Conservation (phyloP, 2,797 vertebrate species). For the Lacerta viridis region DNA sequence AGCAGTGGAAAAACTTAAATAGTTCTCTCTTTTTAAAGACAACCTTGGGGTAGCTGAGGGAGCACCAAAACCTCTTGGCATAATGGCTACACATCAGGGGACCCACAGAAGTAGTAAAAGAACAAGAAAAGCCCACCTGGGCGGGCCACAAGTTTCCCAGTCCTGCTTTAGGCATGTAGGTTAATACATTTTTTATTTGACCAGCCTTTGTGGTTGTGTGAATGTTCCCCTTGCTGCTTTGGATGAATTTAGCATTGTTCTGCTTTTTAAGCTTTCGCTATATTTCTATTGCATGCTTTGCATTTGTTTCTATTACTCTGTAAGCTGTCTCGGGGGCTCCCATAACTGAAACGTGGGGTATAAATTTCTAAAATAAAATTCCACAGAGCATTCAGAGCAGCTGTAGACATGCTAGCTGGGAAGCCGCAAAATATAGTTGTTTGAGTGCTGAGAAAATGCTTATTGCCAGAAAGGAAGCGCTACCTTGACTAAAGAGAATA, state of each 20-base stretch:
- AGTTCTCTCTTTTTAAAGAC: too few relatives aligned
- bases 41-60: too few relatives aligned
- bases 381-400: not conserved
- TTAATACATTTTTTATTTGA: not conserved
- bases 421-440: not conserved
- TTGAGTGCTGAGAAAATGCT: not conserved
- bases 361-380: not conserved
- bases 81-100: not conserved
- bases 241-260: not conserved
- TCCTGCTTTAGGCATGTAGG: not conserved
- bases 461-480: not conserved
- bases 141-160: not conserved
- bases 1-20: too few relatives aligned
- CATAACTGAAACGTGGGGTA: not conserved
- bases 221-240: not conserved
- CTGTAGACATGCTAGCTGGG: not conserved
- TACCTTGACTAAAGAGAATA: not conserved
- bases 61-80: too few relatives aligned
- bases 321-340: not conserved
- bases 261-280: not conserved
- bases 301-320: not conserved
- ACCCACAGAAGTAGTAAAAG: not conserved
- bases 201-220: not conserved
- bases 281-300: not conserved
- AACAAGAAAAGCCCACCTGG: not conserved